Percentiles rank a stretch among this genome's conserved stretches.
Conservation (phyloP, 2,888 invertebrate species). For the Alentia gelatinosa region DNA sequence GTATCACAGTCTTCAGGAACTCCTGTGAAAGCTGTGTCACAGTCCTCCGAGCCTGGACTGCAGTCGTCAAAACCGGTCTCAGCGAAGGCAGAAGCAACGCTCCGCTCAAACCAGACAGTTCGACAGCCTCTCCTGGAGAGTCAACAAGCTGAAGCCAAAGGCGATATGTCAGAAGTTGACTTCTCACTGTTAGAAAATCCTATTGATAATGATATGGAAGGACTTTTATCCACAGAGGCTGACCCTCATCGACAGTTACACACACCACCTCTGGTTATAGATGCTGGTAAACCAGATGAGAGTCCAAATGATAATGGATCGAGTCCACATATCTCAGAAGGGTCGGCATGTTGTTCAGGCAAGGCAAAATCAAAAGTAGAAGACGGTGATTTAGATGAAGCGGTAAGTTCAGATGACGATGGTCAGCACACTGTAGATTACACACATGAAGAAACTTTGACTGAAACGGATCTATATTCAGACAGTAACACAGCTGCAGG, state of each 20-base stretch:
- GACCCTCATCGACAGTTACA: constrained; percentile 53
- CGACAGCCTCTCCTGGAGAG: not conserved
- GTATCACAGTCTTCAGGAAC: not conserved
- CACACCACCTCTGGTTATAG: constrained; percentile 50
- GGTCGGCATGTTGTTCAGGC: too few relatives aligned
- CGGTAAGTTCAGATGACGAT: constrained; percentile 12
- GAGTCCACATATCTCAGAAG: too few relatives aligned
- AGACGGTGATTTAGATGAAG: not conserved
- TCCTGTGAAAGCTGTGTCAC: not conserved
- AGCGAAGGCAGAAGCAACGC: not conserved
- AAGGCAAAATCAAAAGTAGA: not conserved
- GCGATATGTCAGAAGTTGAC: constrained; percentile 26
- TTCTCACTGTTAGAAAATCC: constrained; percentile 54
- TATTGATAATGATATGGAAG: constrained; percentile 43
- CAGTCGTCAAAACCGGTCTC: not conserved
- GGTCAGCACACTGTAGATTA: constrained; percentile 18
- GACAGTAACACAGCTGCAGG: not conserved
- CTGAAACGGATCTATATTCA: constrained; percentile 29
- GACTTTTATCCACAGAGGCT: not conserved
- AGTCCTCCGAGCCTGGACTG: not conserved
- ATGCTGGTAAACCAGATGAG: not conserved
- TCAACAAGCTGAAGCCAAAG: constrained; percentile 25
- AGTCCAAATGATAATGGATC: too few relatives aligned
- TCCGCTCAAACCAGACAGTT: not conserved
- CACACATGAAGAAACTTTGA: not conserved